Base-by-base conservation (phyloP, 2,888 invertebrate genomes). In the Pachymerium ferrugineum region DNA sequence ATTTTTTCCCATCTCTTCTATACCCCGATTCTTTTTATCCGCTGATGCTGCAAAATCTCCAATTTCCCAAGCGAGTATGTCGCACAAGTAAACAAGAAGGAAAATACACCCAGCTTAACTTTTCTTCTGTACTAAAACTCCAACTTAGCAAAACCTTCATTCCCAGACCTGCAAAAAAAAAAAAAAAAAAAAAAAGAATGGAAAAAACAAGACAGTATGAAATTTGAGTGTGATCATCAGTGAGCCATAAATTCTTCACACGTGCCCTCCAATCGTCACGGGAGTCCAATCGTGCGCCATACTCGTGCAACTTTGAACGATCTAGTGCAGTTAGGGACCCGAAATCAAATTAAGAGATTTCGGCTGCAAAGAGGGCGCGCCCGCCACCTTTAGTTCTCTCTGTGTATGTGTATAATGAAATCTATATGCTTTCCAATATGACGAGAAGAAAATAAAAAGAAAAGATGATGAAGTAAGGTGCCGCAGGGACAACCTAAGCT, bases 341-440 rank as follows among this genome's bases (percentile, higher is more conserved):
- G 62, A 62, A 62, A 62, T 62, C 62, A 62, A 62, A 62, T 62
- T 62, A 62, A 62, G 62, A 62, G 62, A 62, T 62, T 62, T 62
- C 62, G 62, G 62, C 62, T 62, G 62, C 47, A 22, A 25, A 62
- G 62, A 62, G 62, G 62, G 62, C 62, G 62, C 25, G 62, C 62
- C 62, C 62, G 25, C 62, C 62, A 62, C 62, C 62, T 62, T 47
- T 62, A n/a, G n/a, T n/a, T 62, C 62, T 62, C 28, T 62, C 25
- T 62, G 47, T 54, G 62, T 62, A 62, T 62, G 62, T 62, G 62
- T 62, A 22, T 62, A 62, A 62, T 62, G 62, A 62, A 62, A 62
- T 62, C 62, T 62, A 62, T 62, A 62, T 62, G 62, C 62, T 62
- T 62, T 62, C 62, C 62, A 28, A 62, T 62, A 62, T 62, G 62